Base-by-base conservation (phyloP, 2,113 vertebrate genomes). In the Ciconia maguari region DNA sequence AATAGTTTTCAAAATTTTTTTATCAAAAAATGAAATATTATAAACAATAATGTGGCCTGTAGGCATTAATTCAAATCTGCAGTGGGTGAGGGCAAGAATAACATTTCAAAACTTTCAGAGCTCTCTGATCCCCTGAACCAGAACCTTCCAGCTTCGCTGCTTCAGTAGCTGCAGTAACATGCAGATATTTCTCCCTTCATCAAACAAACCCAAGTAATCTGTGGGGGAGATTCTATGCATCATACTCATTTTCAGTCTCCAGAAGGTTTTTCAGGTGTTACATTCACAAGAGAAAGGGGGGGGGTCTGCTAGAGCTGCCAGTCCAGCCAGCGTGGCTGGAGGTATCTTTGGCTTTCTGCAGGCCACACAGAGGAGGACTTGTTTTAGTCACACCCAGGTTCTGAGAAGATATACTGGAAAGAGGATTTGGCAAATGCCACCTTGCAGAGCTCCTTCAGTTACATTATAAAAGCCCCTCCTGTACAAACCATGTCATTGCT, bases 21-120 rank as follows among this genome's bases (percentile, higher is more conserved):
- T 16, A 60, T 87, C 65, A 75, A 74, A 75, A 80, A 72, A 32
- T 77, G 44, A 94, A 90, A 90, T 95, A 48, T 32, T 76, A 51
- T 72, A 79, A 92, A 84, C 22, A 90, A 46, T 27, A 69, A 27
- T 7, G 13, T 62, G 65, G 11, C 12, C 52, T 62, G 17, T 38
- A 44, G 58, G 32, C 29, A 75, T 70, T 89, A 82, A 76, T 58
- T 87, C 55, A 89, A 36, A 61, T 34, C 54, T 74, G 46, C 21
- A 17, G 14, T 30, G 51, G 26, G 25, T 44, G 78, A 90, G 58
- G 68, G n/a, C 34, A 42, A 52, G 48, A 71, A 69, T 9, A 54
- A 7, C 32, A 41, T 72, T 72, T 61, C 34, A 65, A 65, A 93
- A 66, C 44, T 80, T 87, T 38, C 52, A 70, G 32, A 90, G 42